These are phyloP conservation scores for Drosophila navojoa DNA, from an alignment of 1,140 invertebrate species.

Conservation along the genomic window DNA sequence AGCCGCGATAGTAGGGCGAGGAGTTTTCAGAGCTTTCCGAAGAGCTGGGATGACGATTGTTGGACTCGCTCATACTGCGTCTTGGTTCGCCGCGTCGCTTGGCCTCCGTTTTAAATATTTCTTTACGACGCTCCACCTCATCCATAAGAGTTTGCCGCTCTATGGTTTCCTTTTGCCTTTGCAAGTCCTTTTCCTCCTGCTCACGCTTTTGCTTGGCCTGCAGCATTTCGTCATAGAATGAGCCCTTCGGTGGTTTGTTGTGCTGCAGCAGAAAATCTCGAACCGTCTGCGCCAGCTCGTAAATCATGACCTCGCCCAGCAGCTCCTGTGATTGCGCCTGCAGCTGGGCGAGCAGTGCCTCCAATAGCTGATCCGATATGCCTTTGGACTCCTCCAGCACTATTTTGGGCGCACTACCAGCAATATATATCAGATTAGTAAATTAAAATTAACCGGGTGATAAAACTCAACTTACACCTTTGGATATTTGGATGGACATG, in stretches of 20 bases:
- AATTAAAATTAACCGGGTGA: background rate
- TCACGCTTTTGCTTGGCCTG: constrained; percentile 87
- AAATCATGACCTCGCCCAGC: constrained; percentile 91
- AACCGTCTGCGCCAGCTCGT: constrained; percentile 88
- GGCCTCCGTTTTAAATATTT: constrained; percentile 77
- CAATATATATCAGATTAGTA: background rate
- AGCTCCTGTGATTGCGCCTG: constrained; percentile 85
- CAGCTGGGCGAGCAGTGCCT: constrained; percentile 86
- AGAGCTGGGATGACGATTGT: constrained; percentile 69
- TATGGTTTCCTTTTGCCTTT: constrained; percentile 85
- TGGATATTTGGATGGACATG: constrained; percentile 89
- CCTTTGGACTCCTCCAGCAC: constrained; percentile 85
- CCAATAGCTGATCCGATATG: constrained; percentile 87
- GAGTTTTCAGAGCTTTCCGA: constrained; percentile 80
- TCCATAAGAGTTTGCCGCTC: constrained; percentile 75
- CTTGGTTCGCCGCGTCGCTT: constrained; percentile 71
- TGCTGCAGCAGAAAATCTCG: constrained; percentile 88
- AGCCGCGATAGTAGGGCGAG: constrained; percentile 70
- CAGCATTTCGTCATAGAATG: constrained; percentile 94
- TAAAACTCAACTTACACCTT: constrained; percentile 86
- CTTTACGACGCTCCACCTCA: constrained; percentile 81
- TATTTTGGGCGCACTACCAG: constrained; percentile 77
- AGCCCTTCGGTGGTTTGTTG: constrained; percentile 89
- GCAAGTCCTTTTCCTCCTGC: constrained; percentile 86
- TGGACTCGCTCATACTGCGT: constrained; percentile 80